Conservation (phyloP, 2,113 vertebrate species). For the Macrotus californicus region DNA sequence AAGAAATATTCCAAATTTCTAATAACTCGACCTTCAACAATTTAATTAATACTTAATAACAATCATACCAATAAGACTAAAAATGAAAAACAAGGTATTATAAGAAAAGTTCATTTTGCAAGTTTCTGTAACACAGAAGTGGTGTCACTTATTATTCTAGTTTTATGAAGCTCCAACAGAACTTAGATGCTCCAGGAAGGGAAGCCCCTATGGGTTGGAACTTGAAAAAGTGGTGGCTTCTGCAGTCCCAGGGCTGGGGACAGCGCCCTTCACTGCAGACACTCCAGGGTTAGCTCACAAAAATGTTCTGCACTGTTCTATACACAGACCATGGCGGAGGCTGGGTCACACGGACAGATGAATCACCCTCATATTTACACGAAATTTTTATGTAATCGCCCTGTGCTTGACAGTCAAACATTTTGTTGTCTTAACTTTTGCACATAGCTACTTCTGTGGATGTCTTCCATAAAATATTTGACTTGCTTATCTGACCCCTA, state of each 20-base stretch:
- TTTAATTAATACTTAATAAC: not conserved
- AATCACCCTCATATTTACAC: not conserved
- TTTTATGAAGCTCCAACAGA: not conserved
- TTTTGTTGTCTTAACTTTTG: not conserved
- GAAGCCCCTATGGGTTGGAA: fast-evolving
- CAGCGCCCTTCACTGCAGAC: not conserved
- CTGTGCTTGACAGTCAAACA: not conserved
- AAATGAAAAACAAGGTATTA: not conserved
- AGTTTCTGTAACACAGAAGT: not conserved
- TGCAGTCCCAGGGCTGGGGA: no score
- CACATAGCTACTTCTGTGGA: not conserved
- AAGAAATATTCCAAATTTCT: not conserved
- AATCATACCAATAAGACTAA: not conserved
- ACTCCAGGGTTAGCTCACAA: not conserved
- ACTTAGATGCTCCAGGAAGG: not conserved
- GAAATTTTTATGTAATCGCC: not conserved
- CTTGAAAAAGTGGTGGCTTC: not conserved
- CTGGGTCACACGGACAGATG: not conserved
- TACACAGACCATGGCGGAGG: fast-evolving
- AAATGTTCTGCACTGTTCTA: not conserved
- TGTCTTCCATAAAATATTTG: not conserved
- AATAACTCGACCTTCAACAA: not conserved
- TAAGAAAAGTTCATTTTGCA: not conserved
- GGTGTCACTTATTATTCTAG: not conserved
- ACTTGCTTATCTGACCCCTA: not conserved